Percentiles rank a stretch among this genome's conserved stretches.
These are phyloP conservation scores for Macrotis lagotis DNA, from an alignment of 2,113 vertebrate genomes.

Conservation along the genomic window DNA sequence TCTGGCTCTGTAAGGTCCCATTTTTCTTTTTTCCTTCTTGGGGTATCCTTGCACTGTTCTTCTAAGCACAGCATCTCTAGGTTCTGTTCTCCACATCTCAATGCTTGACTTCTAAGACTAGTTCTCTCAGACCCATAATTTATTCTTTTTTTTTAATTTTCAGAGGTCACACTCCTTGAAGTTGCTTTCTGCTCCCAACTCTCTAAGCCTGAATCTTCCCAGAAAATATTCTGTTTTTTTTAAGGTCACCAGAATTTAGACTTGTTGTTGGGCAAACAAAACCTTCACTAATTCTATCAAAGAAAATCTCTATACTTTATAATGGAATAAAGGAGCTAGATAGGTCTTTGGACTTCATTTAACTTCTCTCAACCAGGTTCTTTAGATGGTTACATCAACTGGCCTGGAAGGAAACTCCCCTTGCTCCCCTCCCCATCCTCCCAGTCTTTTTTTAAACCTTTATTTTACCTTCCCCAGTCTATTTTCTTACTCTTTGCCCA, in stretches of 20 bases:
- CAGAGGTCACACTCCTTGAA: neutral
- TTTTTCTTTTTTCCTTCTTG: neutral
- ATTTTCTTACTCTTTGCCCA: no score
- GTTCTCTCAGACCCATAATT: neutral
- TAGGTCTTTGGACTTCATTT: neutral
- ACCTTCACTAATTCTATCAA: neutral
- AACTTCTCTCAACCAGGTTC: neutral
- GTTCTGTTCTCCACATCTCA: neutral
- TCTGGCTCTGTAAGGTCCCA: neutral
- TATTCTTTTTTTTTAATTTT: neutral
- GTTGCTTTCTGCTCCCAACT: neutral
- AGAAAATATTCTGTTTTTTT: neutral
- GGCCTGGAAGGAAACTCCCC: no score
- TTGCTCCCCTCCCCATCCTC: no score
- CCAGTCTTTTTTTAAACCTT: no score
- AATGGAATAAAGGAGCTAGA: neutral
- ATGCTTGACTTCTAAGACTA: neutral
- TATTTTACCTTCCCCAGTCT: no score
- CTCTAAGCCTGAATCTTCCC: neutral
- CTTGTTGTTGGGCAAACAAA: neutral
- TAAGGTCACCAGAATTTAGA: neutral
- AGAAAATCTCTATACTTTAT: neutral
- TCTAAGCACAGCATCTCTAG: neutral
- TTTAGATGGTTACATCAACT: neutral
- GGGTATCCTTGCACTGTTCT: neutral